These are phyloP conservation scores for Podargus strigoides DNA, from an alignment of 2,797 vertebrate species.

Conservation along the genomic window DNA sequence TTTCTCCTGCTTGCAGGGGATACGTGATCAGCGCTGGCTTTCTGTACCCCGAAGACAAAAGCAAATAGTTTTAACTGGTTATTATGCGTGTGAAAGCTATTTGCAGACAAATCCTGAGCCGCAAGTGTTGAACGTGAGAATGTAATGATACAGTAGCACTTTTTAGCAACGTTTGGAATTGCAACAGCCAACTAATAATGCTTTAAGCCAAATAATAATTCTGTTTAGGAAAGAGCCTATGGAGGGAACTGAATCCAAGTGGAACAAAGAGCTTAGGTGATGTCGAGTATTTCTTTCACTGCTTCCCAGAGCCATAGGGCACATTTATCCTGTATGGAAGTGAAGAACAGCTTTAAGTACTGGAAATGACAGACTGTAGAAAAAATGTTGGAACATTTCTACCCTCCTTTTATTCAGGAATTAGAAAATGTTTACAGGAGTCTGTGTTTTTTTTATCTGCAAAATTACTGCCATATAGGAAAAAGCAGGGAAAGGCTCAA, in stretches of 20 bases:
- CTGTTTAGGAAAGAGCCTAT: not conserved
- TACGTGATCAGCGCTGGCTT: not conserved
- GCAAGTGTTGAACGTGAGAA: not conserved
- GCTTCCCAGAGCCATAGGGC: not conserved
- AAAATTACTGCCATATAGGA: not conserved
- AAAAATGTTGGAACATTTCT: not conserved
- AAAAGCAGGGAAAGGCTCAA: not conserved
- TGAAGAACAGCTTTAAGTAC: not conserved
- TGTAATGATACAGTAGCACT: not conserved
- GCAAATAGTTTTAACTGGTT: not conserved
- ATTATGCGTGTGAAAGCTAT: not conserved
- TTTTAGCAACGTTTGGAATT: not conserved
- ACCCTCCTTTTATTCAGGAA: not conserved
- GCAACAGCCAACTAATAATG: not conserved
- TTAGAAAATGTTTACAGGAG: slow-evolving; percentile 33
- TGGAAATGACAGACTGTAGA: not conserved
- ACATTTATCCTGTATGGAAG: not conserved
- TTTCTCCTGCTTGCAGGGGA: not conserved
- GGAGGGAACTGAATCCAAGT: not conserved
- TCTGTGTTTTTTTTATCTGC: not conserved
- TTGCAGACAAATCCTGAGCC: not conserved
- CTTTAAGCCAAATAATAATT: slow-evolving; percentile 13
- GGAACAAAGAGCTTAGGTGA: not conserved
- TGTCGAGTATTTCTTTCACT: not conserved
- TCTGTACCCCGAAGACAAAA: not conserved